Evolutionary conservation across 2,113 vertebrate genomes (phyloP).

Genomic region (Muntiacus muntjak): DNA sequence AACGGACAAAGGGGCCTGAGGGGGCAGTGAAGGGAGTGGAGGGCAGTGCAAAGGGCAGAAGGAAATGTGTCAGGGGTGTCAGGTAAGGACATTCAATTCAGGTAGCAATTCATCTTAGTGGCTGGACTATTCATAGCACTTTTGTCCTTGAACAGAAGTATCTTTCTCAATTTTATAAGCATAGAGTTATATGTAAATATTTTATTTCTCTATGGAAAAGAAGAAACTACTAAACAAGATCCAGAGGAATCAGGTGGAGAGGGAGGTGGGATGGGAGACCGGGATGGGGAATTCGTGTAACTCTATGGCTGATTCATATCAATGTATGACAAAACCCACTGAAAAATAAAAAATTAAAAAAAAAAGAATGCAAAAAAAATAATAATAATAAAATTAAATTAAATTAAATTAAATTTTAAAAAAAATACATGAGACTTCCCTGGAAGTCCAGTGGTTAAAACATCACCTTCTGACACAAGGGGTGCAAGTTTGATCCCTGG

Average conservation of each 20-base stretch:
- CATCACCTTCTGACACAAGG: neutral
- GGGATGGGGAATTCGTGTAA: too few relatives aligned
- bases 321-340: too few relatives aligned
- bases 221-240: neutral
- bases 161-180: neutral
- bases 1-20: neutral
- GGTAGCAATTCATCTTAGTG: neutral
- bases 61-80: neutral
- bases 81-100: neutral
- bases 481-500: neutral
- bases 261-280: too few relatives aligned
- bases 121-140: neutral
- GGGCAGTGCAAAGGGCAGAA: neutral
- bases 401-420: too few relatives aligned
- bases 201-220: neutral
- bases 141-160: neutral
- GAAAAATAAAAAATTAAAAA: too few relatives aligned
- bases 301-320: too few relatives aligned
- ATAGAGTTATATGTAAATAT: neutral
- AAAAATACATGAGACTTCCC: neutral
- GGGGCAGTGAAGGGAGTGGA: neutral
- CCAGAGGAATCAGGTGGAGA: too few relatives aligned
- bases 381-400: too few relatives aligned
- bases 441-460: neutral
- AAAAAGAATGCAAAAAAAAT: too few relatives aligned